Base-by-base conservation (phyloP, 2,797 vertebrate genomes). In the Tangara arthus region DNA sequence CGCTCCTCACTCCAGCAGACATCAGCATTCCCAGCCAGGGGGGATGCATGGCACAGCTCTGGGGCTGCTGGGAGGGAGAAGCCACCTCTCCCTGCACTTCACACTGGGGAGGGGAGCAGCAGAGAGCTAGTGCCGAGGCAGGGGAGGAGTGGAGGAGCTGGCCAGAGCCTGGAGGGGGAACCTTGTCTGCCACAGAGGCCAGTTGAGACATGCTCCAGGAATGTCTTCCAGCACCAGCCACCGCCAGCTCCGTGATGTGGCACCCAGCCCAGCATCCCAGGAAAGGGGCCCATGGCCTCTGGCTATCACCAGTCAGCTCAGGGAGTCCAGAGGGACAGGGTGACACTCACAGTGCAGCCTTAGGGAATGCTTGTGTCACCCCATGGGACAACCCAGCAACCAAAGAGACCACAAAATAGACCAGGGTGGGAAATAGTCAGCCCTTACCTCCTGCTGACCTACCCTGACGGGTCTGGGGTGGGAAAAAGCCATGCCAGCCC, bases 1-100 rank as follows among this genome's bases (percentile, higher is more conserved):
- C 0, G 0, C 24, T 71, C 46, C n/a, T 52, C 0, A 1, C 37
- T 32, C 15, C 59, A 28, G 61, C n/a, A 46, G 0, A 49, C 1
- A 3, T 13, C 12, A 57, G 23, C 66, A 71, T 37, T 17, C 61
- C 60, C 37, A 28, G 49, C 6, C 6, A 2, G 34, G 2, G 0
- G 26, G 28, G 26, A 21, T 49, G 55, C 14, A 30, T 0, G 2
- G n/a, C 27, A 15, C 50, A 76, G 63, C 35, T 70, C 55, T 10
- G 1, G 30, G 32, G 11, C 37, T 71, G 49, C 44, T 78, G 26
- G 49, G 46, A 61, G 30, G 18, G 49, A 78, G 18, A 35, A 65
- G 30, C 21, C 32, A 39, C 8, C 4, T 73, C 65, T 23, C 22
- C 17, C 22, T 8, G 17, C 30, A 20, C 50, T 80, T 64, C 55